Evolutionary conservation across 2,113 vertebrate genomes (phyloP), one percentile per base, ranked within the genome.

Genomic region (Lepus europaeus): DNA sequence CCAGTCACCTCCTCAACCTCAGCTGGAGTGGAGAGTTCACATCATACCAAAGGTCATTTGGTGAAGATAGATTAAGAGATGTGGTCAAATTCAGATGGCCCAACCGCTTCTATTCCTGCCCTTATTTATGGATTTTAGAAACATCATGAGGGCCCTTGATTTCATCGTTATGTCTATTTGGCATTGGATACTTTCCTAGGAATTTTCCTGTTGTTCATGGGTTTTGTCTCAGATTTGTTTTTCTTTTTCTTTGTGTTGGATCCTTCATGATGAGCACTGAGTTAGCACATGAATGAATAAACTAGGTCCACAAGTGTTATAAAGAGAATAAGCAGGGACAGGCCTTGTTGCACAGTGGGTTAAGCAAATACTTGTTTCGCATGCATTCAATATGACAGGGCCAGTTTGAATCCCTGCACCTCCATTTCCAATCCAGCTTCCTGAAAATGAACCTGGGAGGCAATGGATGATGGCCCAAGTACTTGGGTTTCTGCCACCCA

Each of bases 121-220:
- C 7, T 89, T 2, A 29, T 31, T 3, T 49, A 5, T 31, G 14
- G 14, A n/a, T 63, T 59, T 79, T 2, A 84, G 45, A 61, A 78
- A 11, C 23, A 72, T 79, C 76, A 74, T 84, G 20, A 63, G 31
- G 33, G 53, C 11, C 0, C 5, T 76, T 90, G 27, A 20, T 80
- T 76, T 89, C 49, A 76, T 68, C 29, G 82, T 68, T 59, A 63
- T 74, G 87, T 73, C n/a, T 74, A 6, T n/a, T 53, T 91, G 23
- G 6, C 20, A 6, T 73, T 63, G 72, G 7, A 49, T 19, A 14
- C 23, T 5, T 22, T 61, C 33, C 56, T 27, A 39, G 29, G 6
- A n/a, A 33, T 2, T 88, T 72, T 56, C 22, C 33, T 74, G 0
- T 20, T 84, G 73, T 61, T 45, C 9, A 29, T 33, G n/a, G 3